phyloP scores from a whole-genome alignment of 1,140 invertebrate genomes.

The Hyles euphorbiae region DNA sequence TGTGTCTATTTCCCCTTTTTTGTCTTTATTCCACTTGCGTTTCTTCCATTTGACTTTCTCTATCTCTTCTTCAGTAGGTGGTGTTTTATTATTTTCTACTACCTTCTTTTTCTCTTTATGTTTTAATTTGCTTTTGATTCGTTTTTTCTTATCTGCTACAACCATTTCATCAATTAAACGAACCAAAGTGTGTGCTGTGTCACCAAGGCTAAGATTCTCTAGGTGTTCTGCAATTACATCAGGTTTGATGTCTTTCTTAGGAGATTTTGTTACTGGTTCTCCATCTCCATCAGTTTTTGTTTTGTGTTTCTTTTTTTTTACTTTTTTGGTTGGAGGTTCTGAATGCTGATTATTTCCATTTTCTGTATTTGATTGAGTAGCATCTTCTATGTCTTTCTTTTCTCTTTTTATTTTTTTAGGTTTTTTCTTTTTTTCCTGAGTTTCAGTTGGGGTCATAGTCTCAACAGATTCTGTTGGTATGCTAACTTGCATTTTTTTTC shows the following conservation, averaged over 20 bases:
- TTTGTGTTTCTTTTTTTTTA: slow-evolving; percentile 42
- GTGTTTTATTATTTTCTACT: slow-evolving; percentile 11
- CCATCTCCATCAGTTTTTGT: slow-evolving; percentile 13
- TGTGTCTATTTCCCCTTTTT: slow-evolving; percentile 29
- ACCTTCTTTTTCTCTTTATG: slow-evolving; percentile 16
- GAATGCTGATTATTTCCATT: slow-evolving; percentile 10
- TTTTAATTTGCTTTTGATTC: slow-evolving; percentile 31
- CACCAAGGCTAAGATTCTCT: slow-evolving; percentile 57
- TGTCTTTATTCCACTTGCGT: slow-evolving; percentile 56
- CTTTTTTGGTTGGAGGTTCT: slow-evolving; percentile 31
- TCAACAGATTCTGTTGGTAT: background rate
- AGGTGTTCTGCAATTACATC: slow-evolving; percentile 51
- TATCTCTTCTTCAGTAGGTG: slow-evolving; percentile 28
- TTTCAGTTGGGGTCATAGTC: slow-evolving; percentile 1
- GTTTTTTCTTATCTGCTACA: slow-evolving; percentile 51
- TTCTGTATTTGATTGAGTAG: slow-evolving; percentile 16
- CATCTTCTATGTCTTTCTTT: slow-evolving; percentile 13
- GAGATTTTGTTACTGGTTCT: slow-evolving; percentile 26
- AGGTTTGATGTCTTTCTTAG: slow-evolving; percentile 31
- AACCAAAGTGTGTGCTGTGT: slow-evolving; percentile 53
- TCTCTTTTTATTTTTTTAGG: slow-evolving; percentile 25
- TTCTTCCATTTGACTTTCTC: slow-evolving; percentile 58
- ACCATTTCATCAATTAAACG: slow-evolving; percentile 57
- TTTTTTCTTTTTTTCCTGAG: slow-evolving; percentile 24
- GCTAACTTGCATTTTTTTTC: background rate